A percentile compares a stretch with the other conserved stretches of the same genome.
These are phyloP conservation scores for Sebastolobus altivelis DNA, from an alignment of 2,797 vertebrate genomes.

Conservation along the genomic window DNA sequence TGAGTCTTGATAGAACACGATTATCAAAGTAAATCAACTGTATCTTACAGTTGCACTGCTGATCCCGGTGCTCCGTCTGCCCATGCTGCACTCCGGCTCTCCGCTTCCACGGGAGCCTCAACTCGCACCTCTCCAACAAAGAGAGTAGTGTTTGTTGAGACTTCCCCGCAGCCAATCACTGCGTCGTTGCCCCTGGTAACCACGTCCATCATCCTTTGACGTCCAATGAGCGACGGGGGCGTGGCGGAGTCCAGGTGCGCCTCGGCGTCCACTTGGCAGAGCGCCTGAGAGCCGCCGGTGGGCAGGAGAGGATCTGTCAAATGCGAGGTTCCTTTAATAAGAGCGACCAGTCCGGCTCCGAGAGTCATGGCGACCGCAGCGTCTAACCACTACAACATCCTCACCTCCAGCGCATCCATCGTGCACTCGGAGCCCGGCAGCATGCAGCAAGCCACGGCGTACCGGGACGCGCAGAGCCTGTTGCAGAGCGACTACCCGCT, in stretches of 20 bases:
- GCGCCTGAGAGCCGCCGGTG: constrained; percentile 88
- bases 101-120: constrained; percentile 81
- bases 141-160: constrained; percentile 82
- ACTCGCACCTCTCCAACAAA: constrained; percentile 81
- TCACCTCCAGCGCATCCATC: constrained; percentile 96
- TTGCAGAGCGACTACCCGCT: constrained; percentile 96
- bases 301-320: constrained; percentile 96
- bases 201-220: constrained; percentile 89
- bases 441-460: constrained; percentile 95
- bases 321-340: constrained; percentile 94
- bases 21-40: constrained; percentile 77
- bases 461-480: constrained; percentile 96
- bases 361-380: constrained; percentile 99
- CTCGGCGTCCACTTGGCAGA: constrained; percentile 89
- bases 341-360: constrained; percentile 95
- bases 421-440: constrained; percentile 95
- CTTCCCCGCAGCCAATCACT: constrained; percentile 84
- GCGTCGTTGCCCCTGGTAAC: constrained; percentile 88
- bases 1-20: constrained; percentile 53
- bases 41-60: constrained; percentile 80
- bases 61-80: constrained; percentile 79
- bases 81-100: constrained; percentile 81
- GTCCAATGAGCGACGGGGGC: constrained; percentile 88
- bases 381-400: constrained; percentile 98
- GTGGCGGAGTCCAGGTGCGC: constrained; percentile 90